These are phyloP conservation scores for Chloroclystis v-ata DNA, from an alignment of 2,888 invertebrate species.

Conservation along the genomic window DNA sequence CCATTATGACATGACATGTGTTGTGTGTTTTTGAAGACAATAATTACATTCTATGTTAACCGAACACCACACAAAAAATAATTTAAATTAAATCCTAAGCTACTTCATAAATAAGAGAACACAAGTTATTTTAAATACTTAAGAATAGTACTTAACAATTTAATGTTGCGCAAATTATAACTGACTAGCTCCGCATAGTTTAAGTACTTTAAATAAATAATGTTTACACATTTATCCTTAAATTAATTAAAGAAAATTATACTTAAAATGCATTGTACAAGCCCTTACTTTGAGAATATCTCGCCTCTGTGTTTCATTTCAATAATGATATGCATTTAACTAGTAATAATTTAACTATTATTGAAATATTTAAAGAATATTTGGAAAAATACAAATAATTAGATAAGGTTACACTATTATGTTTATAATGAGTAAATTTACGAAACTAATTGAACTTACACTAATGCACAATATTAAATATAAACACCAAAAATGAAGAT, in stretches of 20 bases:
- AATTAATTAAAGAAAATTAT: slow-evolving; percentile 56
- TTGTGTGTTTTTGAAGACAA: slow-evolving; percentile 54
- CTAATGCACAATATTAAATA: slow-evolving; percentile 63
- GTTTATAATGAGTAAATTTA: slow-evolving; percentile 56
- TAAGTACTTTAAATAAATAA: slow-evolving; percentile 78
- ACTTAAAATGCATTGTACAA: slow-evolving; percentile 70
- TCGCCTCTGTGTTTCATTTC: slow-evolving; percentile 48
- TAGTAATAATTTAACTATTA: slow-evolving; percentile 71
- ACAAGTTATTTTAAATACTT: slow-evolving; percentile 58
- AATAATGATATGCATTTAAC: slow-evolving; percentile 72
- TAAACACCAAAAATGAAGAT: slow-evolving; percentile 72
- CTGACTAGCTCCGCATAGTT: slow-evolving; percentile 77
- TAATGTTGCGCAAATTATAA: slow-evolving; percentile 77
- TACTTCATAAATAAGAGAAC: slow-evolving; percentile 73
- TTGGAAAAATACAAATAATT: slow-evolving; percentile 62
- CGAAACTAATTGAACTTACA: slow-evolving; percentile 71
- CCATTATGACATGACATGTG: slow-evolving; percentile 50
- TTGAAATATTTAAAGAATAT: slow-evolving; percentile 61
- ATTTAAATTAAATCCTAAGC: slow-evolving; percentile 71
- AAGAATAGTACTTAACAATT: slow-evolving; percentile 67
- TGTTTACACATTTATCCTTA: slow-evolving; percentile 75
- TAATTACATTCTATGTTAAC: slow-evolving; percentile 58
- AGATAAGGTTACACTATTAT: slow-evolving; percentile 44
- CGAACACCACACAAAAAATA: slow-evolving; percentile 76
- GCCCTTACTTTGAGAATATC: slow-evolving; percentile 56